These are phyloP conservation scores for Neotragus moschatus DNA, from an alignment of 2,113 vertebrate species.

Conservation along the genomic window DNA sequence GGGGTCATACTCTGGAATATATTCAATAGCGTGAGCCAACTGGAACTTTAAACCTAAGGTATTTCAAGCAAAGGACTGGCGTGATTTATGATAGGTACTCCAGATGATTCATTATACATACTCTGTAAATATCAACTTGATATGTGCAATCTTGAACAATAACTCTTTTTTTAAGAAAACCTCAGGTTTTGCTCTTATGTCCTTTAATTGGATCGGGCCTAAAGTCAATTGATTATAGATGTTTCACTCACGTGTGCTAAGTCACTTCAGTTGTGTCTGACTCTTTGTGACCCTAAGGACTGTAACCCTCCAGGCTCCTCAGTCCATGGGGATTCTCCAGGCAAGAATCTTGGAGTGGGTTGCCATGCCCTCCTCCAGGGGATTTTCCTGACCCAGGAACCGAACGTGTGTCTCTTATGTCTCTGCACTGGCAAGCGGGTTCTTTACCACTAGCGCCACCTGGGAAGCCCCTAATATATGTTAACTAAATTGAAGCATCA, in stretches of 20 bases:
- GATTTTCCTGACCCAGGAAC: neutral
- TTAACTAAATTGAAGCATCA: neutral
- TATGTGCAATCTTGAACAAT: neutral
- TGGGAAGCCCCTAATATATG: neutral
- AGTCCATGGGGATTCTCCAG: neutral
- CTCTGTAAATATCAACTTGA: neutral
- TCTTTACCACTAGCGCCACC: neutral
- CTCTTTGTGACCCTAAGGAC: neutral
- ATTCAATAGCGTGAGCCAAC: neutral
- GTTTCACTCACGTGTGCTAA: neutral
- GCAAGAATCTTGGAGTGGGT: neutral
- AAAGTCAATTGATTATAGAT: neutral
- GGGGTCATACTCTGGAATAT: neutral
- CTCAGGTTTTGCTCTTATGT: neutral
- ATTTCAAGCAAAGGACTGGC: neutral
- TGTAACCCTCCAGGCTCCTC: neutral
- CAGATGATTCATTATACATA: neutral
- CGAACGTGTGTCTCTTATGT: neutral
- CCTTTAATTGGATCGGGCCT: neutral
- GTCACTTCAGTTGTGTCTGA: accelerated
- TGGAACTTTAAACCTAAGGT: neutral
- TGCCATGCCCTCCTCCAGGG: neutral
- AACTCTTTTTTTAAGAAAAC: neutral
- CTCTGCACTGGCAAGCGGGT: neutral
- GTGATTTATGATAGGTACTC: neutral